Base-by-base conservation (phyloP, 1,140 invertebrate genomes). In the Camponotus pennsylvanicus region DNA sequence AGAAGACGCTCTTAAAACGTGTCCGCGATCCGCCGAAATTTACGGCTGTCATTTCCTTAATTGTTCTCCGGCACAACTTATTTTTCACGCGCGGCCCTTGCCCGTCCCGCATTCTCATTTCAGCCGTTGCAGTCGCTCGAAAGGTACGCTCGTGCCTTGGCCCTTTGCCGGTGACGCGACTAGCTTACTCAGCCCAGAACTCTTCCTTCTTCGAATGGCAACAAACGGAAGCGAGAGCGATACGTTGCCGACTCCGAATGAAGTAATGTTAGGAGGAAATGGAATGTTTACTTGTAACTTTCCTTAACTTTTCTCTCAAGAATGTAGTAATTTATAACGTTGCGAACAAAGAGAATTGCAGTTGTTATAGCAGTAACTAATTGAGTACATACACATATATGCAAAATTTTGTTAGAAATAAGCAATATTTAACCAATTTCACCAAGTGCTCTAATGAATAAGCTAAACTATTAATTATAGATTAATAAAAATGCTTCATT, bases 31-130 rank as follows among this genome's bases (percentile, higher is more conserved):
- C 85, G 83, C 86, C 80, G 67, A 89, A 94, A 94, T 94, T 94
- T 94, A 94, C 91, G 92, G 91, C 82, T 90, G 86, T 94, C 91
- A 92, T 94, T 94, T 93, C 91, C 92, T 93, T 94, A 93, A 94
- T 94, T 94, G 93, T 92, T 89, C 92, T 80, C 73, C 82, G 61
- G 86, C 70, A 88, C 88, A 87, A 92, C 90, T 92, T 94, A 94
- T 92, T 93, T 91, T 90, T 91, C 86, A 86, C 86, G 63, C 73
- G 69, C 40, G 59, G 66, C 86, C 70, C 15, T 59, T 67, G 55
- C 37, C 27, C 73, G 73, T 40, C 88, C 40, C 57, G 82, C 75
- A 73, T 87, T 87, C 86, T 77, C 73, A 49, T 45, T 55, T 37
- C 49, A 77, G 59, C 40, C 87, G 37, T 57, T 76, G 66, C 59